phyloP scores from a whole-genome alignment of 2,797 vertebrate genomes.

The Notoglanidium macrostoma region DNA sequence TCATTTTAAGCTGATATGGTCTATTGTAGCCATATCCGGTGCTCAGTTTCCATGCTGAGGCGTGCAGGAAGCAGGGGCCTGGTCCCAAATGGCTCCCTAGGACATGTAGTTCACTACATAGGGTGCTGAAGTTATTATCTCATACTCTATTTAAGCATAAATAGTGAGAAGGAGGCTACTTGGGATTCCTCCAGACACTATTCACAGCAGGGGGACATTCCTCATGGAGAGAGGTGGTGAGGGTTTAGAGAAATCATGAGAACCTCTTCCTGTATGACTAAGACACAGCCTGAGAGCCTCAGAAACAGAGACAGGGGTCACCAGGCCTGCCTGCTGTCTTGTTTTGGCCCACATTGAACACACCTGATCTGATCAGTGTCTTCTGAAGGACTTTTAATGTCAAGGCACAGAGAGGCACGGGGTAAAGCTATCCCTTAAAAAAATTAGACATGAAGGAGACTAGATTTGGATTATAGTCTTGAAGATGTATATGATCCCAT shows the following conservation, averaged over 20 bases:
- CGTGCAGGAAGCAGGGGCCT: constrained; percentile 18
- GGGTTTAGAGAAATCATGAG: constrained; percentile 60
- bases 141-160: not conserved
- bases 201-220: constrained; percentile 76
- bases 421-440: not conserved
- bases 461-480: not conserved
- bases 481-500: not conserved
- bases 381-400: not conserved
- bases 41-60: constrained; percentile 40
- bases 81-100: constrained; percentile 16
- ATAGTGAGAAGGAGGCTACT: not conserved
- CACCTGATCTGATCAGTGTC: not conserved
- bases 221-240: constrained; percentile 48
- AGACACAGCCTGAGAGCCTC: constrained; percentile 19
- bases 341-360: not conserved
- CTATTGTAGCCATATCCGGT: constrained; percentile 29
- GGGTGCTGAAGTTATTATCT: constrained; percentile 14
- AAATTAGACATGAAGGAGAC: not conserved
- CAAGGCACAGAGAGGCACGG: not conserved
- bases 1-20: constrained; percentile 18
- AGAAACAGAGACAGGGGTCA: not conserved
- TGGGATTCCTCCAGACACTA: constrained; percentile 56
- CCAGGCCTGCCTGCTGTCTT: not conserved
- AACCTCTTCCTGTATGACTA: constrained; percentile 68
- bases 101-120: constrained; percentile 2